phyloP scores from a whole-genome alignment of 2,797 vertebrate species.

The Acanthurus lineatus region DNA sequence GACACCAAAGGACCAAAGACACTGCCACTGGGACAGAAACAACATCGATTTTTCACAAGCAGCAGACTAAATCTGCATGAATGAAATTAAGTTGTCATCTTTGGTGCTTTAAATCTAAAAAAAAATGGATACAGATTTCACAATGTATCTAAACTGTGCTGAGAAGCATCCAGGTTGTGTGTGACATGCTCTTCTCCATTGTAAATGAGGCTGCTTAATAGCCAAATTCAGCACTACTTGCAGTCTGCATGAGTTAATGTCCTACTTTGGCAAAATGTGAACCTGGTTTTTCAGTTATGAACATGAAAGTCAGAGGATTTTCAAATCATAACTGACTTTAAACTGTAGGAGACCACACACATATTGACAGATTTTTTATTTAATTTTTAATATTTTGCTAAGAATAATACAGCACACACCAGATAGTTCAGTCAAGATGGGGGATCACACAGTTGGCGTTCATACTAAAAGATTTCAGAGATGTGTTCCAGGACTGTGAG shows the following conservation, averaged over 20 bases:
- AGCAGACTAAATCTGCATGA: neutral
- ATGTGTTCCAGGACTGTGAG: no score
- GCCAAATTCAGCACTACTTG: neutral
- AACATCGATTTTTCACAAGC: neutral
- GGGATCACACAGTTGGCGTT: no score
- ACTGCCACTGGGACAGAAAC: neutral
- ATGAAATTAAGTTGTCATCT: neutral
- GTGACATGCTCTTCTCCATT: neutral
- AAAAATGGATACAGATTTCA: neutral
- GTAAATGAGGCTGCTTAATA: neutral
- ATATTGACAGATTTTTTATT: no score
- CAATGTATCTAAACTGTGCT: neutral
- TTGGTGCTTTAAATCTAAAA: neutral
- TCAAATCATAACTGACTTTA: no score
- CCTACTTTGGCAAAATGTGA: slow-evolving; percentile 18
- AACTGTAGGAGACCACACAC: no score
- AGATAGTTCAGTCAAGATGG: no score
- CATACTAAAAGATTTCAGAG: no score
- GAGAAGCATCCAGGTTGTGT: neutral
- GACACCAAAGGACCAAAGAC: neutral
- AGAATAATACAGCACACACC: no score
- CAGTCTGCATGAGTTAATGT: slow-evolving; percentile 6
- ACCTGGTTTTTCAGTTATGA: slow-evolving; percentile 10
- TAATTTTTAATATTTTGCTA: no score
- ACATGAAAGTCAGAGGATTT: no score